phyloP scores from a whole-genome alignment of 2,888 invertebrate species.

The Pedicia rivosa region DNA sequence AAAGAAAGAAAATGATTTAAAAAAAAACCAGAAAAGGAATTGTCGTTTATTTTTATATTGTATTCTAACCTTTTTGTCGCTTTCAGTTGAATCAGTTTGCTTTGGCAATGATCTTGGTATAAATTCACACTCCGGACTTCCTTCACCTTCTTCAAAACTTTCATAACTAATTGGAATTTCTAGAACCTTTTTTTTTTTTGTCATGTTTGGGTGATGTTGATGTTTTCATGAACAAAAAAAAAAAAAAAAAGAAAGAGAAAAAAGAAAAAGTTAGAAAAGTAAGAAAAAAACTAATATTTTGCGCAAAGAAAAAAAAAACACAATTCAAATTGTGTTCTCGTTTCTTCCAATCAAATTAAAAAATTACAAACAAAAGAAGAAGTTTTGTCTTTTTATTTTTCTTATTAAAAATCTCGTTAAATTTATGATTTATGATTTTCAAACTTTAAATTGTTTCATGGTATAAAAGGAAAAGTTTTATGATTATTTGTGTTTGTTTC shows the following conservation, averaged over 20 bases:
- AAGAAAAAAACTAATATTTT: not conserved
- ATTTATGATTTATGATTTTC: no score
- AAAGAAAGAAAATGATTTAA: not conserved
- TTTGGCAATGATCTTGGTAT: conserved; percentile 36
- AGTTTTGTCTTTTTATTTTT: no score
- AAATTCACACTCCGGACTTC: conserved; percentile 69
- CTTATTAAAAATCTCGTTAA: no score
- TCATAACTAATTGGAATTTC: conserved; percentile 81
- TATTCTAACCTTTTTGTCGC: conserved; percentile 33
- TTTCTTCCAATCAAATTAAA: no score
- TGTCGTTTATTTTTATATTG: not conserved
- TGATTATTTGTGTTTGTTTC: no score
- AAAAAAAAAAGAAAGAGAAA: conserved; percentile 9
- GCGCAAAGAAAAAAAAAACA: not conserved
- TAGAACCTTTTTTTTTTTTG: no score
- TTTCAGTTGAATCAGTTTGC: conserved; percentile 24
- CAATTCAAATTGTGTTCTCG: no score
- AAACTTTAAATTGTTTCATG: no score
- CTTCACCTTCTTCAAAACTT: conserved; percentile 61
- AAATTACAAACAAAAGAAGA: no score
- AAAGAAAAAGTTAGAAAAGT: not conserved
- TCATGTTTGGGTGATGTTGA: conserved; percentile 14
- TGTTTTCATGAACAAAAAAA: not conserved
- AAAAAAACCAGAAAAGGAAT: not conserved
- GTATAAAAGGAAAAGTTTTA: no score